phyloP scores from a whole-genome alignment of 2,113 vertebrate species.

The Thermophis baileyi region DNA sequence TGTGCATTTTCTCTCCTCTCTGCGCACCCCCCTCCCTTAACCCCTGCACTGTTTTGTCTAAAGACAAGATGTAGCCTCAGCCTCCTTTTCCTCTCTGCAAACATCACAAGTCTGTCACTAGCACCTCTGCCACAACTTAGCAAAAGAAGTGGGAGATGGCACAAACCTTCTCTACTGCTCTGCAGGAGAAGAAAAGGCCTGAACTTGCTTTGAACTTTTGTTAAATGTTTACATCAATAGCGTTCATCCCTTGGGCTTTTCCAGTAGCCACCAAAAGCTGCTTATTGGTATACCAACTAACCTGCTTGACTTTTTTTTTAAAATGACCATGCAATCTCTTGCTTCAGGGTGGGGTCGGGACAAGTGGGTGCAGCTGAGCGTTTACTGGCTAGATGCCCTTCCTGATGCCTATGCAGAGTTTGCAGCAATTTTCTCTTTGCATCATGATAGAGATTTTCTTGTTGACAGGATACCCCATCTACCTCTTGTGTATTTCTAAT shows the following conservation, averaged over 20 bases:
- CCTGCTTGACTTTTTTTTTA: not conserved
- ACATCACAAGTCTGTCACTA: not conserved
- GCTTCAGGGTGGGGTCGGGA: not conserved
- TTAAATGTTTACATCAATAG: not conserved
- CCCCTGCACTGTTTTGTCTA: not conserved
- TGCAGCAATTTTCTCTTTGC: not conserved
- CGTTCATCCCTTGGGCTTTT: not conserved
- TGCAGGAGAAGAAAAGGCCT: not conserved
- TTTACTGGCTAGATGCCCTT: not conserved
- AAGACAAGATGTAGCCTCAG: not conserved
- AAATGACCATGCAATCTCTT: not conserved
- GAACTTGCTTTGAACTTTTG: not conserved
- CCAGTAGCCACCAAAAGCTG: not conserved
- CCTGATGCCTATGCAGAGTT: not conserved
- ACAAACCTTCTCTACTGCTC: not conserved
- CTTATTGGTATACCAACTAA: too few species aligned
- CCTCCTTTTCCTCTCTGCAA: not conserved
- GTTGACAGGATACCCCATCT: not conserved
- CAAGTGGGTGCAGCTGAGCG: not conserved
- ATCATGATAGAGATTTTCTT: not conserved
- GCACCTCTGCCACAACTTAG: not conserved
- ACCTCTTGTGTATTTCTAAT: not conserved
- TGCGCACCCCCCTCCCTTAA: not conserved
- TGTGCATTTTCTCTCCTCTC: not conserved
- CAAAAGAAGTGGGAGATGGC: not conserved